Conservation (phyloP, 2,113 vertebrate species). For the Speoplatyrhinus poulsoni region DNA sequence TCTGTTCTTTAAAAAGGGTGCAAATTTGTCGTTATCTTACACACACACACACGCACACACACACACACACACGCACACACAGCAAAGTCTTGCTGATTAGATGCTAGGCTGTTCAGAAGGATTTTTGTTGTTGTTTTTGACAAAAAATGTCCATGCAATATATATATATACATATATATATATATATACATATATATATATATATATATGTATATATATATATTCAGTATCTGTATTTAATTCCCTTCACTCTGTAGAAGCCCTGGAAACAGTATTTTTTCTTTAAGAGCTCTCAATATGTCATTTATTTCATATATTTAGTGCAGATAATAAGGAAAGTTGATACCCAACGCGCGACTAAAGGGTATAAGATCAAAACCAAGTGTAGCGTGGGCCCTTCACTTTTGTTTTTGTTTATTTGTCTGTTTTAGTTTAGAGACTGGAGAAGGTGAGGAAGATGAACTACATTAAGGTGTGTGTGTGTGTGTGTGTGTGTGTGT, state of each 20-base stretch:
- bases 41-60: background rate
- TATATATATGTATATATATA: too few species aligned
- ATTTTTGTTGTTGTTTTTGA: conserved; percentile 86
- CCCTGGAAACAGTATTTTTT: conserved; percentile 87
- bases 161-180: conserved; percentile 68
- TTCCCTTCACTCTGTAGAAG: conserved; percentile 92
- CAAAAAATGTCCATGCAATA: conserved; percentile 89
- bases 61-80: conserved; percentile 43
- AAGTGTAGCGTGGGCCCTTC: conserved; percentile 59
- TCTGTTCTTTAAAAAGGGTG: conserved; percentile 87
- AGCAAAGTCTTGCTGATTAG: conserved; percentile 91
- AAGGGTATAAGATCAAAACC: conserved; percentile 78
- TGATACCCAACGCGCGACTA: conserved; percentile 97
- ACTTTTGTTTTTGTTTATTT: too few species aligned
- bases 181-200: too few species aligned
- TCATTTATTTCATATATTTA: conserved; percentile 78
- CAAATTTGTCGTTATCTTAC: conserved; percentile 88
- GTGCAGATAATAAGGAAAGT: conserved; percentile 97
- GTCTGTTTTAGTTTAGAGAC: too few species aligned
- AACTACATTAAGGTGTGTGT: conserved; percentile 90
- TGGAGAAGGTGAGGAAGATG: conserved; percentile 80
- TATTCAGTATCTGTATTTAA: background rate
- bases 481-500: conserved; percentile 54
- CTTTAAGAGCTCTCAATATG: conserved; percentile 71
- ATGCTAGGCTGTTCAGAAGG: conserved; percentile 85